Conservation (phyloP, 2,113 vertebrate genomes). For the Myiozetetes cayanensis region DNA sequence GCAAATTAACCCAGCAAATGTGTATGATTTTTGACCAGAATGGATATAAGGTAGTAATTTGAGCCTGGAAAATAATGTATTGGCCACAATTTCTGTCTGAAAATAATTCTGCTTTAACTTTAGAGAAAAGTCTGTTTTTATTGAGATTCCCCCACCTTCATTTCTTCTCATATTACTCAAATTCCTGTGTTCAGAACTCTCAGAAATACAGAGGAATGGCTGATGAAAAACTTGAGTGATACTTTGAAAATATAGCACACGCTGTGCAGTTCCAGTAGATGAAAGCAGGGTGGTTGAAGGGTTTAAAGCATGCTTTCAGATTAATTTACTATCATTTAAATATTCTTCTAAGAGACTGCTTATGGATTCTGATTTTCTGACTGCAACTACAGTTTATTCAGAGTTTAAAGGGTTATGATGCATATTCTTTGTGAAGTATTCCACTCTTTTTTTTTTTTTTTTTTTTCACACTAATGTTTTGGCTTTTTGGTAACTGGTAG, state of each 20-base stretch:
- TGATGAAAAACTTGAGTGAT: constrained; percentile 9
- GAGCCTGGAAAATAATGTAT: neutral
- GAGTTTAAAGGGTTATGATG: neutral
- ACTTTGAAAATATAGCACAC: neutral
- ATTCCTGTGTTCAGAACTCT: neutral
- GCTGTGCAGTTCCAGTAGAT: constrained; percentile 6
- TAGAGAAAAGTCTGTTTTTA: neutral
- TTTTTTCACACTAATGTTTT: neutral
- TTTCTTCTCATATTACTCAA: neutral
- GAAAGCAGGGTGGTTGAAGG: neutral
- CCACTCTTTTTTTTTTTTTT: neutral
- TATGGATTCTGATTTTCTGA: neutral
- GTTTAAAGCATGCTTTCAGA: constrained; percentile 24
- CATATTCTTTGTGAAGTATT: neutral
- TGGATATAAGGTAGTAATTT: neutral
- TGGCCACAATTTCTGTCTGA: neutral
- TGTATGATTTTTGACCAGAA: neutral
- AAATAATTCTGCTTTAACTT: neutral
- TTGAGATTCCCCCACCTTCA: neutral
- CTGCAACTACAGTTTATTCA: neutral
- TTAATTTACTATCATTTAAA: constrained; percentile 15
- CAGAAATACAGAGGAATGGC: neutral
- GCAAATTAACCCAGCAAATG: neutral
- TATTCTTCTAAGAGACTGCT: neutral
- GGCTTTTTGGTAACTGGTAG: neutral